phyloP scores from a whole-genome alignment of 2,797 vertebrate species.

The Alfaro cultratus region DNA sequence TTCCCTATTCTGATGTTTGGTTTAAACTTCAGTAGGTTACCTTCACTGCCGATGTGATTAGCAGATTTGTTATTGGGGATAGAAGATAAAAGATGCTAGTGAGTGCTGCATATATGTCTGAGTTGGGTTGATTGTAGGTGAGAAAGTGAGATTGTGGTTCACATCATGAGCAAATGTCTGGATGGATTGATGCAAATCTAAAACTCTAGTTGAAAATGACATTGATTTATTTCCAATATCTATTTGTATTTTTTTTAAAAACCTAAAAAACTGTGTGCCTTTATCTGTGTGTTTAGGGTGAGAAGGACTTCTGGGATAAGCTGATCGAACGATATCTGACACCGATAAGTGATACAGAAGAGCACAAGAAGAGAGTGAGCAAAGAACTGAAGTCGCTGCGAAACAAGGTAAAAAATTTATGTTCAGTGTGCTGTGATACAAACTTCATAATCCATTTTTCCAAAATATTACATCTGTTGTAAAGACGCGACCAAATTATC shows the following conservation, averaged over 20 bases:
- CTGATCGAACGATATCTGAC: constrained; percentile 78
- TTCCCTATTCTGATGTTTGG: background rate
- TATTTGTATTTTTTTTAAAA: background rate
- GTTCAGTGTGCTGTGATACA: background rate
- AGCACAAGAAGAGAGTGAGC: constrained; percentile 66
- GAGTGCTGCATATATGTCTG: background rate
- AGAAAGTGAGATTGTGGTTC: background rate
- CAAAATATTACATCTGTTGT: background rate
- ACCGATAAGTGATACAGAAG: constrained; percentile 70
- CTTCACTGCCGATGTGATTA: background rate
- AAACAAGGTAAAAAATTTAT: constrained; percentile 76
- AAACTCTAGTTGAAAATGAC: background rate
- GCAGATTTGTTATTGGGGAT: background rate
- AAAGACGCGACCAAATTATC: background rate
- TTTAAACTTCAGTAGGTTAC: background rate
- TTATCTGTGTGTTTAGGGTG: constrained; percentile 66
- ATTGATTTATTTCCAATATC: background rate
- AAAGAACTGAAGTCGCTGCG: constrained; percentile 82
- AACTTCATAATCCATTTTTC: background rate
- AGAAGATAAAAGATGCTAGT: background rate
- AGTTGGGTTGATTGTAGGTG: background rate
- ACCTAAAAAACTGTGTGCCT: background rate
- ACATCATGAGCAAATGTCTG: background rate
- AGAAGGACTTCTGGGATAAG: constrained; percentile 82
- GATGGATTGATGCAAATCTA: background rate